phyloP scores from a whole-genome alignment of 1,140 invertebrate species.

The Drosophila sp. region DNA sequence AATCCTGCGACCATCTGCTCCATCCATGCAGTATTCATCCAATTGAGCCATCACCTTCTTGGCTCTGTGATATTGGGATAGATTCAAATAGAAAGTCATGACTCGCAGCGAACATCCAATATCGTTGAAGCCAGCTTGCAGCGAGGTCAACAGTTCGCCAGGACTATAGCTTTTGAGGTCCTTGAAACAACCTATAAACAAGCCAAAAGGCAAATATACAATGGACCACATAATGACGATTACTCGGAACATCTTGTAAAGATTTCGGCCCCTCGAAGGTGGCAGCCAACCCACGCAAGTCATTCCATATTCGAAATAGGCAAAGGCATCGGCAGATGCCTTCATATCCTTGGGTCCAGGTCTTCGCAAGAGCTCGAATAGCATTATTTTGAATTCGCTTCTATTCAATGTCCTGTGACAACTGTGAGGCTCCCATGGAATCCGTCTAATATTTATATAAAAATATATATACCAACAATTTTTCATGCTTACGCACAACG shows the following conservation, averaged over 20 bases:
- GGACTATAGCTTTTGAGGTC: constrained; percentile 36
- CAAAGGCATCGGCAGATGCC: constrained; percentile 32
- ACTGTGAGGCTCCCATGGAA: background rate
- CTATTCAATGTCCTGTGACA: background rate
- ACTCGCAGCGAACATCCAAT: constrained; percentile 29
- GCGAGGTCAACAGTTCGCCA: constrained; percentile 35
- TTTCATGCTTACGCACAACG: background rate
- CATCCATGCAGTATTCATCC: constrained; percentile 30
- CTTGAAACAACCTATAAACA: constrained; percentile 32
- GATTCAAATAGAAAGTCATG: background rate
- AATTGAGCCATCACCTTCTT: constrained; percentile 28
- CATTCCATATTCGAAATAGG: constrained; percentile 39
- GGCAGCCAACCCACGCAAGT: constrained; percentile 38
- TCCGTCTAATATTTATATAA: background rate
- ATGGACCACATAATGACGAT: background rate
- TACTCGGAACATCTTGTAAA: background rate
- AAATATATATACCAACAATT: background rate
- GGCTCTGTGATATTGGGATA: constrained; percentile 15
- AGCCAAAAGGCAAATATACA: constrained; percentile 34
- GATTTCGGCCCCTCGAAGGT: background rate
- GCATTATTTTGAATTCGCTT: constrained; percentile 10
- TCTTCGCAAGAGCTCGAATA: constrained; percentile 28
- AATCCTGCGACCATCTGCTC: constrained; percentile 23
- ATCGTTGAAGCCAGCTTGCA: constrained; percentile 43
- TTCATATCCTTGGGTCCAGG: constrained; percentile 14